These are phyloP conservation scores for Cryptoprocta ferox DNA, from an alignment of 2,797 vertebrate genomes.

Conservation along the genomic window DNA sequence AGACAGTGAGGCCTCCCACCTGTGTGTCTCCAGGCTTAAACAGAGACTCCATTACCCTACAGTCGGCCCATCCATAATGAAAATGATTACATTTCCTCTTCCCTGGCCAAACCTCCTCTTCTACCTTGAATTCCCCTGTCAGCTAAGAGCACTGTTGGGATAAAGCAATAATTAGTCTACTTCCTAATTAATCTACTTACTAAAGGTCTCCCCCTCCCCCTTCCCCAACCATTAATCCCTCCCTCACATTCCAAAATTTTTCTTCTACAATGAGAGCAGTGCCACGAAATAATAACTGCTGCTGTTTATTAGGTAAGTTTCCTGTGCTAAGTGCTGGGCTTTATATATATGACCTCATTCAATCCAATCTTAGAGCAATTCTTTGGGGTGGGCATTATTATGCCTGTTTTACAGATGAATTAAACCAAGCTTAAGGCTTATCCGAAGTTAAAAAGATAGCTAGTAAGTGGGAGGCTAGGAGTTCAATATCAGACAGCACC, in stretches of 20 bases:
- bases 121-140: background rate
- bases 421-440: background rate
- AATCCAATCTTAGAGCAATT: background rate
- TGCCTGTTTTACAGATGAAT: background rate
- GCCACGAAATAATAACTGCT: background rate
- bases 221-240: background rate
- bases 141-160: background rate
- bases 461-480: background rate
- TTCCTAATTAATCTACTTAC: constrained; percentile 20
- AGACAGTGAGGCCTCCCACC: background rate
- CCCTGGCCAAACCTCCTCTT: background rate
- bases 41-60: background rate
- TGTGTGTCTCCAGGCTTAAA: background rate
- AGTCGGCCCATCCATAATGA: background rate
- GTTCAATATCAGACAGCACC: background rate
- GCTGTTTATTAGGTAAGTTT: background rate
- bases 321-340: background rate
- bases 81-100: background rate
- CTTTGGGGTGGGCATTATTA: background rate
- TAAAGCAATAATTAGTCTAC: background rate
- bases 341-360: background rate
- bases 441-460: background rate
- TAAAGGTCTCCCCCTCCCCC: background rate
- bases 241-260: background rate
- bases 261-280: background rate